phyloP scores from a whole-genome alignment of 2,888 invertebrate species.

The Herminia tarsipennalis region DNA sequence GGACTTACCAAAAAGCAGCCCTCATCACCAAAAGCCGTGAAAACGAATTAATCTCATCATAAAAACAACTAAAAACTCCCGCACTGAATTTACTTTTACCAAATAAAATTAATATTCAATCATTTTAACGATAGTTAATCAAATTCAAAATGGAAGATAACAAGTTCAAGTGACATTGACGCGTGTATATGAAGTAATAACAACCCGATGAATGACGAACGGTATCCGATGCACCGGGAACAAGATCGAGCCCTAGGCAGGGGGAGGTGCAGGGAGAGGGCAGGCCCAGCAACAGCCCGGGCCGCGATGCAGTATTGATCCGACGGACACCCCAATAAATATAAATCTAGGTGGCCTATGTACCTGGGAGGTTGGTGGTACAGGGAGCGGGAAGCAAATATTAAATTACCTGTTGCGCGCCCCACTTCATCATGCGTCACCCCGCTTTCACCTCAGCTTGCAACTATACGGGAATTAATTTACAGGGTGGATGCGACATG shows the following conservation, averaged over 20 bases:
- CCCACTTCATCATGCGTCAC: constrained; percentile 7
- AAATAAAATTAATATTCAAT: background rate
- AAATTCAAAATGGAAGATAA: background rate
- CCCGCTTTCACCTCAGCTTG: background rate
- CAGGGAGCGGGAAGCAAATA: constrained; percentile 13
- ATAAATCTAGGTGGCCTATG: constrained; percentile 12
- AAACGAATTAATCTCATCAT: too few species aligned
- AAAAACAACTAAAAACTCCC: too few species aligned
- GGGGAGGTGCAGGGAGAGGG: constrained; percentile 3
- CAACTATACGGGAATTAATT: background rate
- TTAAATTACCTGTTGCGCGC: constrained; percentile 15
- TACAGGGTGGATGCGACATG: constrained; percentile 1
- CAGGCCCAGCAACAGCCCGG: constrained; percentile 13
- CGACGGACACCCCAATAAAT: constrained; percentile 13
- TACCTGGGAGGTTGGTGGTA: constrained; percentile 11
- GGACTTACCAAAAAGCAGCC: too few species aligned
- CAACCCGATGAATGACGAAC: constrained; percentile 6
- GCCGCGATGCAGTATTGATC: constrained; percentile 18
- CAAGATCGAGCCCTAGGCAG: constrained; percentile 3
- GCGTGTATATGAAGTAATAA: constrained; percentile 6
- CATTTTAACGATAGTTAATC: background rate
- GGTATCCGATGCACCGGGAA: constrained; percentile 2
- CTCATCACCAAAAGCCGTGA: too few species aligned
- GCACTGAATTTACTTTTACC: too few species aligned
- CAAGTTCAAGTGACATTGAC: background rate